Conservation (phyloP, 1,140 invertebrate genomes). For the Oedothorax gibbosus region DNA sequence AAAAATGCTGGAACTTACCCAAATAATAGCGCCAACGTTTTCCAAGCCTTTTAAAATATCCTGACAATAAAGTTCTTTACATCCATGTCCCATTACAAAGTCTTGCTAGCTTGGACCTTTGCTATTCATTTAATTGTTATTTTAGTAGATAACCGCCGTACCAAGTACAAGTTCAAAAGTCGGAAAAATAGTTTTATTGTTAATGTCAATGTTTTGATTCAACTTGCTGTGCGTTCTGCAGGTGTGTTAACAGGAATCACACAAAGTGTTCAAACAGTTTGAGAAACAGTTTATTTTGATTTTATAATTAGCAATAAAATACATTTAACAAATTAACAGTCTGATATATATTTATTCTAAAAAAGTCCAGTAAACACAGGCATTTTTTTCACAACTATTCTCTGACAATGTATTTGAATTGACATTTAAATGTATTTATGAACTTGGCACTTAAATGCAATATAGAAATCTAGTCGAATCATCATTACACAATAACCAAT, state of each 20-base stretch:
- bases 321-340: too few relatives aligned
- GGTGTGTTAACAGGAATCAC: constrained; percentile 27
- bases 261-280: constrained; percentile 44
- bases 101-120: constrained; percentile 49
- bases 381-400: too few relatives aligned
- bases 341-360: too few relatives aligned
- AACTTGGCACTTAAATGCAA: too few relatives aligned
- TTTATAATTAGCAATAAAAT: too few relatives aligned
- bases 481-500: too few relatives aligned
- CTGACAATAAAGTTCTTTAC: constrained; percentile 54
- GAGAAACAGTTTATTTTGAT: neutral
- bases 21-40: constrained; percentile 33
- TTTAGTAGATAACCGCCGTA: constrained; percentile 23
- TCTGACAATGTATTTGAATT: too few relatives aligned
- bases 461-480: too few relatives aligned
- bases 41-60: constrained; percentile 53
- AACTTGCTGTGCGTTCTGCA: constrained; percentile 22
- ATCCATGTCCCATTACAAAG: constrained; percentile 43
- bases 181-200: constrained; percentile 10
- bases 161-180: constrained; percentile 36
- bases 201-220: constrained; percentile 30
- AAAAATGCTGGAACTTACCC: constrained; percentile 59
- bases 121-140: constrained; percentile 31
- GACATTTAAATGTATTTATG: too few relatives aligned
- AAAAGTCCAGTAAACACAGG: too few relatives aligned